Base-by-base conservation (phyloP, 2,888 invertebrate genomes). In the Acrocyrtus sp. region DNA sequence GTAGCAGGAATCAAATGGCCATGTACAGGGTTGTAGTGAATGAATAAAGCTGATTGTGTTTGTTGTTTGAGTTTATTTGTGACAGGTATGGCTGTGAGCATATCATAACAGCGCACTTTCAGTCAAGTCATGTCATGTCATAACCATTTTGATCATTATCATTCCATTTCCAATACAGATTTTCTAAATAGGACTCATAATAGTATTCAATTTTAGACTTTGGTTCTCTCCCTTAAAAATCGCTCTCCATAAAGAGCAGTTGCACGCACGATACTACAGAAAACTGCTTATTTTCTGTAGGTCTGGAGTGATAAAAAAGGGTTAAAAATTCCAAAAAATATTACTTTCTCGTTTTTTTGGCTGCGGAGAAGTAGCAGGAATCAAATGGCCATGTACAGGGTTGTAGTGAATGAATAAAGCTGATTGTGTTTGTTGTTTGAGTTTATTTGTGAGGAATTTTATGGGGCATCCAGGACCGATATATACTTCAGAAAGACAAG, bases 401-500 rank as follows among this genome's bases (percentile, higher is more conserved):
- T 48, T 60, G 47, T 48, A 47, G 60, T 19, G 29, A 27, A 47
- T 34, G 34, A 34, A n/a, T n/a, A n/a, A n/a, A n/a, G 34, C 34
- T 34, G 34, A 34, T 34, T 34, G 6, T 34, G 34, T 34, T 34
- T 34, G 34, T 34, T n/a, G n/a, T n/a, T 34, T 34, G 45, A 45
- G 45, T 45, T 57, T 45, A 60, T 43, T 56, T 43, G 70, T 45
- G 62, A 63, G 65, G 54, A 66, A 68, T 75, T 77, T 77, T 77
- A 77, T 77, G 77, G 73, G 77, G 70, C 77, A 75, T 75, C 58
- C 68, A 75, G 77, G 77, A 77, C 72, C 74, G 62, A 77, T 77
- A 70, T 72, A 74, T 75, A 77, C 74, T 77, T 77, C 68, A 51
- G 69, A 73, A 72, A 72, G 75, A 60, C 65, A 65, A 65, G 65